Percentiles rank a stretch among this genome's conserved stretches.
Evolutionary conservation across 1,140 invertebrate species (phyloP).

Genomic region (Neodiprion lecontei): DNA sequence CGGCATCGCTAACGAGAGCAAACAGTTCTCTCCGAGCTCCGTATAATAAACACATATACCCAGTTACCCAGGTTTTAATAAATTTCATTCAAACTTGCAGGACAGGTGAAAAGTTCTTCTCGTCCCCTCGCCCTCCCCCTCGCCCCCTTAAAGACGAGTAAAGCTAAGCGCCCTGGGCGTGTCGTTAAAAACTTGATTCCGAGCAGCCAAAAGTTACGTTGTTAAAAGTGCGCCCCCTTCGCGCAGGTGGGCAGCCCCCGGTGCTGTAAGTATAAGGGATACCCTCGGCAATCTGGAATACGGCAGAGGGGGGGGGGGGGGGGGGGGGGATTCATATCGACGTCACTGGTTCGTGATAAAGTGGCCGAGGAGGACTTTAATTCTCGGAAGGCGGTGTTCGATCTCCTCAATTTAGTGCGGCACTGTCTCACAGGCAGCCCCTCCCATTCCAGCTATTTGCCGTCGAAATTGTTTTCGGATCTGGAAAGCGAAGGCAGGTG

Average conservation of each 20-base stretch:
- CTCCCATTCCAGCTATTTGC: neutral
- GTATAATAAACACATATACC: neutral
- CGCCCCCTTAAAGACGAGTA: neutral
- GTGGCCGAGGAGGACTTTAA: too few relatives aligned
- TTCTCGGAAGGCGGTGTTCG: too few relatives aligned
- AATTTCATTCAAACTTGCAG: neutral
- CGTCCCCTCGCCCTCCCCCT: too few relatives aligned
- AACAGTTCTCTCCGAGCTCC: neutral
- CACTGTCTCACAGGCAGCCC: neutral
- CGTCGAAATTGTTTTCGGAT: constrained; percentile 7
- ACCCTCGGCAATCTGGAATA: too few relatives aligned
- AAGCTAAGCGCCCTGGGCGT: neutral
- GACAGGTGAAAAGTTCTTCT: neutral
- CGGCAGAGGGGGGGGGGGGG: too few relatives aligned
- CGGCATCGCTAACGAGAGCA: neutral
- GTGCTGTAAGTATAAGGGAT: too few relatives aligned
- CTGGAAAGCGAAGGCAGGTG: neutral
- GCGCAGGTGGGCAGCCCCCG: too few relatives aligned
- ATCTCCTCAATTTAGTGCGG: neutral
- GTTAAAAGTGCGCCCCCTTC: neutral
- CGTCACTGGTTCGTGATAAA: too few relatives aligned
- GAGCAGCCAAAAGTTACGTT: neutral
- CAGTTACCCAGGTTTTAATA: neutral
- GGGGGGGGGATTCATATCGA: too few relatives aligned
- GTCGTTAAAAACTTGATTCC: constrained; percentile 6